Percentiles rank a stretch among this genome's conserved stretches.
Evolutionary conservation across 2,888 invertebrate genomes (phyloP).

Genomic region (Pristionchus entomophagus): DNA sequence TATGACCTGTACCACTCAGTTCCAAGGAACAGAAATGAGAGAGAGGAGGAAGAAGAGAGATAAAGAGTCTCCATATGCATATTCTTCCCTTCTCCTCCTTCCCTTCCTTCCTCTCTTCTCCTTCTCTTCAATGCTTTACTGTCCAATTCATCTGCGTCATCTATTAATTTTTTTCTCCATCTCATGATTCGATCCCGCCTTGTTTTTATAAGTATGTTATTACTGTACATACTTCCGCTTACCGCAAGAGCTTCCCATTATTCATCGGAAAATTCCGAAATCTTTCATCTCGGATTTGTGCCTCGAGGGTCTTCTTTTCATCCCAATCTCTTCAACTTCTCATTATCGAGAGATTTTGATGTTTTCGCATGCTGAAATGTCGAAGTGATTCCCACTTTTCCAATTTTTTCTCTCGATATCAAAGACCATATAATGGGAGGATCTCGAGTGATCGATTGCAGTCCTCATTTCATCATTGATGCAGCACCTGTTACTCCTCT

Average conservation of each 20-base stretch:
- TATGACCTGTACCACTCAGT: slow-evolving; percentile 45
- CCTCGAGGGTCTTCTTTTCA: not conserved
- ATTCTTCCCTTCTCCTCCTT: slow-evolving; percentile 25
- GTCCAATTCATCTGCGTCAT: not conserved
- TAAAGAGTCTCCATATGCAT: slow-evolving; percentile 36
- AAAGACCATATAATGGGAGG: no score
- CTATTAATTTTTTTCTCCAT: not conserved
- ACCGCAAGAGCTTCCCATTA: not conserved
- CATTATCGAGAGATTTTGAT: slow-evolving; percentile 1
- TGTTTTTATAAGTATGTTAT: no score
- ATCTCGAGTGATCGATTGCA: no score
- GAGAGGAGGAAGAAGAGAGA: not conserved
- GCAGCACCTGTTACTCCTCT: no score
- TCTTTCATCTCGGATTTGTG: not conserved
- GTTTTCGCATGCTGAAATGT: not conserved
- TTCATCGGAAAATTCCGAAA: not conserved
- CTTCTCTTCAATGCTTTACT: not conserved
- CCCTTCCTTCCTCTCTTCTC: not conserved
- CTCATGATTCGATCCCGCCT: no score
- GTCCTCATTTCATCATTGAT: no score
- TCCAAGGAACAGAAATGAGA: slow-evolving; percentile 15
- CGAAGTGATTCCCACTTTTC: not conserved
- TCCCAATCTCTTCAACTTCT: not conserved
- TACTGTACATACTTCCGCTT: not conserved
- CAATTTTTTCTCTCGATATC: not conserved